phyloP scores from a whole-genome alignment of 2,888 invertebrate species.

The Rhamphomyia laevipes region DNA sequence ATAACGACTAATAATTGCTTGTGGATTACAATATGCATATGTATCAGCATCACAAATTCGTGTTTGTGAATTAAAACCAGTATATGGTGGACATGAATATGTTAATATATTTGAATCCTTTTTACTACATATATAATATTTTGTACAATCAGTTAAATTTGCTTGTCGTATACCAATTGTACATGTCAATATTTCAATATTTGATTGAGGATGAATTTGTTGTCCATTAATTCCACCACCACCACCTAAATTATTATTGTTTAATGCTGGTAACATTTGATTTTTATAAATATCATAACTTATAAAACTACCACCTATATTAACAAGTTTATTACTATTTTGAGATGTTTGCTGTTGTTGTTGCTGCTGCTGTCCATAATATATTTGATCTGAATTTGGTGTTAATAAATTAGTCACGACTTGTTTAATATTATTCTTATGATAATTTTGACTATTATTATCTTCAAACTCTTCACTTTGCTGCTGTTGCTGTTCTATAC shows the following conservation, averaged over 20 bases:
- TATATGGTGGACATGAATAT: conserved; percentile 39
- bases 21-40: conserved; percentile 31
- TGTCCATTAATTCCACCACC: background rate
- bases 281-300: conserved; percentile 31
- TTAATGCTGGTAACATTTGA: conserved; percentile 25
- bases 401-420: conserved; percentile 16
- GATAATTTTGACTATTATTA: background rate
- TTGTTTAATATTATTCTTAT: conserved; percentile 3
- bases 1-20: conserved; percentile 21
- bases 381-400: conserved; percentile 12
- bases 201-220: conserved; percentile 4
- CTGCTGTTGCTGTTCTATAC: background rate
- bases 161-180: conserved; percentile 37
- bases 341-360: background rate
- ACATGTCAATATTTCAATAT: conserved; percentile 36
- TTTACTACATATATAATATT: conserved; percentile 40
- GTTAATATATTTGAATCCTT: conserved; percentile 35
- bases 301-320: conserved; percentile 30
- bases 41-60: conserved; percentile 38
- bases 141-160: conserved; percentile 40
- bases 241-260: conserved; percentile 4
- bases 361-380: background rate
- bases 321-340: conserved; percentile 14
- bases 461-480: background rate
- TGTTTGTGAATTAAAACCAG: conserved; percentile 38